Percentiles rank a stretch among this genome's conserved stretches.
Evolutionary conservation across 2,113 vertebrate genomes (phyloP).

Genomic region (Lichenostomus cassidix): DNA sequence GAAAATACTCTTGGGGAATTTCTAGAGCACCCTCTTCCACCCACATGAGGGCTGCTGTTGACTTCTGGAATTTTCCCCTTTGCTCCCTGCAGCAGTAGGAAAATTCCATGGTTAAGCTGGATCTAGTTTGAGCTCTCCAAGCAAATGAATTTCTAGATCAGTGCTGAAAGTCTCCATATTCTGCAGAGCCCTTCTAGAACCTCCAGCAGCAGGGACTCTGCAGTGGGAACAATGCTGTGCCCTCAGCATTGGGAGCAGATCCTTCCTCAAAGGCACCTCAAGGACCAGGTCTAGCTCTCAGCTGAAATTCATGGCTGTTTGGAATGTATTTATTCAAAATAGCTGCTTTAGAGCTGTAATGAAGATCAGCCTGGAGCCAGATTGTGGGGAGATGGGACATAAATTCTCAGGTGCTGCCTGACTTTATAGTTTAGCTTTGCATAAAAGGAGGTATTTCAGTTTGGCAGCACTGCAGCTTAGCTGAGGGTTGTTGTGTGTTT

Average conservation of each 20-base stretch:
- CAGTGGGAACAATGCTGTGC: not conserved
- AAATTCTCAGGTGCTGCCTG: not conserved
- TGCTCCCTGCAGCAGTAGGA: not conserved
- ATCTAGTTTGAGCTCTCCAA: not conserved
- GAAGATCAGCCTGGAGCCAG: not conserved
- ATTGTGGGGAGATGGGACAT: not conserved
- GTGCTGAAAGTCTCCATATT: not conserved
- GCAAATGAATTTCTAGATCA: not conserved
- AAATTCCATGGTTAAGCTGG: not conserved
- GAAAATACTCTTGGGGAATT: not conserved
- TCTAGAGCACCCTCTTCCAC: not conserved
- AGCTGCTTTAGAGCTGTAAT: not conserved
- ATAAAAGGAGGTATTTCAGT: not conserved
- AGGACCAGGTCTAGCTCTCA: not conserved
- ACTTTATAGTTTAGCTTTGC: not conserved
- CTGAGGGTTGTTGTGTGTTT: not conserved
- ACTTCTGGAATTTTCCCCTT: not conserved
- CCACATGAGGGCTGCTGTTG: fast-evolving
- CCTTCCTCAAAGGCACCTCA: not conserved
- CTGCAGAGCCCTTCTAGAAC: not conserved
- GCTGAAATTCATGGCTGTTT: not conserved
- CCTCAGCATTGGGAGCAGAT: not conserved
- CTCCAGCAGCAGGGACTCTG: not conserved
- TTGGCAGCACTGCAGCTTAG: not conserved
- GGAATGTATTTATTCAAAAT: not conserved